phyloP scores from a whole-genome alignment of 2,888 invertebrate species.

The Lycophotia porphyrea region DNA sequence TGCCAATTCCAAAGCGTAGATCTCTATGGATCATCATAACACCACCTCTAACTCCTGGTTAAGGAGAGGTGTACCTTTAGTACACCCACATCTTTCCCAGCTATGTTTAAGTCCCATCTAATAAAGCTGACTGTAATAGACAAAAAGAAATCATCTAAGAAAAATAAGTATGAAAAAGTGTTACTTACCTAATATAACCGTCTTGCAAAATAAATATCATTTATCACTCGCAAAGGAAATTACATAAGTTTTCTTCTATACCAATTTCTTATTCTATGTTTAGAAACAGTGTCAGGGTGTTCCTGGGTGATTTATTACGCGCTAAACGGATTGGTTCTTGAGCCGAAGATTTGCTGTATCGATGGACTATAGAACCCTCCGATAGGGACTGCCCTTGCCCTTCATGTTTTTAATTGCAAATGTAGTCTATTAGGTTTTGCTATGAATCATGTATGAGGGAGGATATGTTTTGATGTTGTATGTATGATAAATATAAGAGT shows the following conservation, averaged over 20 bases:
- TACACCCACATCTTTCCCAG: background rate
- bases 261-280: constrained; percentile 51
- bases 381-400: constrained; percentile 42
- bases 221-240: constrained; percentile 14
- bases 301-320: constrained; percentile 85
- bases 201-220: background rate
- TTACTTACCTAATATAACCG: background rate
- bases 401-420: constrained; percentile 41
- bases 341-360: constrained; percentile 80
- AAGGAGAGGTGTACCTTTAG: background rate
- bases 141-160: background rate
- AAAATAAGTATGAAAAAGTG: background rate
- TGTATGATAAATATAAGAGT: no score
- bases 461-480: constrained; percentile 11
- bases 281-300: constrained; percentile 75
- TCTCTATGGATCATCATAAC: no score
- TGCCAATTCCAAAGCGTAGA: no score
- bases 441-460: constrained; percentile 38
- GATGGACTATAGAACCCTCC: constrained; percentile 60
- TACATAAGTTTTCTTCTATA: constrained; percentile 23
- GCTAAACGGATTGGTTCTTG: constrained; percentile 84
- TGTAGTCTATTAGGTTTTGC: constrained; percentile 14
- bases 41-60: background rate
- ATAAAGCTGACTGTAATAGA: background rate
- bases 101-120: background rate